Evolutionary conservation across 1,140 invertebrate species (phyloP).

Genomic region (Penaeus chinensis): DNA sequence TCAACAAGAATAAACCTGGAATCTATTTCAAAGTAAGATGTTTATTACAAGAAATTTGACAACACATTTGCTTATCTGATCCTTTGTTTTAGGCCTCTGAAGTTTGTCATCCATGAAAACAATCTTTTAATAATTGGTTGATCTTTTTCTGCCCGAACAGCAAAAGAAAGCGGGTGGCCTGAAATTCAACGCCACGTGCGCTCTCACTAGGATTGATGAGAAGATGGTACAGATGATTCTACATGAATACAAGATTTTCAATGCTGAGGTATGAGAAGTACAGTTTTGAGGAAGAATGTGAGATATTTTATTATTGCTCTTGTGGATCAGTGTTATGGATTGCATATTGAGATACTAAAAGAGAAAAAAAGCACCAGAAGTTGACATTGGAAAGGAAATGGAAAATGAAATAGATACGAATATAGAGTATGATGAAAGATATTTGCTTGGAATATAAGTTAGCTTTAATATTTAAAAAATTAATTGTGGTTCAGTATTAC

Average conservation of each 20-base stretch:
- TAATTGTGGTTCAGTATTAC: too few relatives aligned
- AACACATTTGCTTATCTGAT: neutral
- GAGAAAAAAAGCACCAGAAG: too few relatives aligned
- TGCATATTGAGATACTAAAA: neutral
- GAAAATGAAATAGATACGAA: too few relatives aligned
- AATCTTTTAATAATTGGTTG: neutral
- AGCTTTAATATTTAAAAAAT: too few relatives aligned
- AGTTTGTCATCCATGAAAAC: neutral
- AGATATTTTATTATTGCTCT: neutral
- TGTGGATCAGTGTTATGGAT: neutral
- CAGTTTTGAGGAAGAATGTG: neutral
- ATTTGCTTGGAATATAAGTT: too few relatives aligned
- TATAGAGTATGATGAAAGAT: too few relatives aligned
- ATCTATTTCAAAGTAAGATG: constrained; percentile 93
- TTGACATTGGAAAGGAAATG: too few relatives aligned
- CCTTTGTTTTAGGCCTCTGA: too few relatives aligned
- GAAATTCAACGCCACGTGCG: constrained; percentile 97
- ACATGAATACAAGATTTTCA: constrained; percentile 99
- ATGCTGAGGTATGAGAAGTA: constrained; percentile 83
- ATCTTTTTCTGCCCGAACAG: constrained; percentile 70
- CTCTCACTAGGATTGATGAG: constrained; percentile 93
- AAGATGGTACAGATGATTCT: constrained; percentile 98
- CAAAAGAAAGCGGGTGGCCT: constrained; percentile 97
- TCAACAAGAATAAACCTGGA: constrained; percentile 95
- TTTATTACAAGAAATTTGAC: neutral